phyloP scores from a whole-genome alignment of 2,113 vertebrate genomes.

The Grammomys dolichurus region DNA sequence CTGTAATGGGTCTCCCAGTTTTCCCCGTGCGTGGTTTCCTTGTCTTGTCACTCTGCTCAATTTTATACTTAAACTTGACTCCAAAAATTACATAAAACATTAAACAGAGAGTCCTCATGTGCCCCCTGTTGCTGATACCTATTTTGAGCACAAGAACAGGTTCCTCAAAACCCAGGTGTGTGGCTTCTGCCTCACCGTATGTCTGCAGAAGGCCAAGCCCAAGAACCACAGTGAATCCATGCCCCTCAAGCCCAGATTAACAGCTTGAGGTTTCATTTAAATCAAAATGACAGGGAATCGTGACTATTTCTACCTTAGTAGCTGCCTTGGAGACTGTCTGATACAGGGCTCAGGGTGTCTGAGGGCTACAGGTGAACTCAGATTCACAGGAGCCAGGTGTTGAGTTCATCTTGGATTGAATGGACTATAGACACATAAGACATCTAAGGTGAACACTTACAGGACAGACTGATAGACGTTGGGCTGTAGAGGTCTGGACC shows the following conservation, averaged over 20 bases:
- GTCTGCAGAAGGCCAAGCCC: fast-evolving
- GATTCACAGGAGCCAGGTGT: not conserved
- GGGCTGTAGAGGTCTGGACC: too few species aligned
- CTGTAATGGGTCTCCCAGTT: fast-evolving
- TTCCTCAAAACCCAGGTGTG: not conserved
- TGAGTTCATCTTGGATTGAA: not conserved
- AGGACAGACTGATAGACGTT: not conserved
- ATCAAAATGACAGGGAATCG: not conserved
- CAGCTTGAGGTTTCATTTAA: conserved; percentile 26
- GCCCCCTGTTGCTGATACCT: not conserved
- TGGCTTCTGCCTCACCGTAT: not conserved
- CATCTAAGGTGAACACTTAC: not conserved
- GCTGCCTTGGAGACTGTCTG: not conserved
- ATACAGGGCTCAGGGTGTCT: not conserved
- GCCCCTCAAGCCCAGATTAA: not conserved
- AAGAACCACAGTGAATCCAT: fast-evolving
- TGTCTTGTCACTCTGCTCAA: not conserved
- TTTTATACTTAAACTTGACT: not conserved
- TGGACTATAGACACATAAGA: not conserved
- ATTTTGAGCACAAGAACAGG: not conserved
- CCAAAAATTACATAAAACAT: conserved; percentile 17
- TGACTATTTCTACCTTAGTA: fast-evolving
- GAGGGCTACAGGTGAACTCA: not conserved
- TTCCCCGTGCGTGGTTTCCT: not conserved
- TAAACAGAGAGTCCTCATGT: not conserved